Percentiles rank a stretch among this genome's conserved stretches.
These are phyloP conservation scores for Psammodynastes pulverulentus DNA, from an alignment of 2,113 vertebrate species.

Conservation along the genomic window DNA sequence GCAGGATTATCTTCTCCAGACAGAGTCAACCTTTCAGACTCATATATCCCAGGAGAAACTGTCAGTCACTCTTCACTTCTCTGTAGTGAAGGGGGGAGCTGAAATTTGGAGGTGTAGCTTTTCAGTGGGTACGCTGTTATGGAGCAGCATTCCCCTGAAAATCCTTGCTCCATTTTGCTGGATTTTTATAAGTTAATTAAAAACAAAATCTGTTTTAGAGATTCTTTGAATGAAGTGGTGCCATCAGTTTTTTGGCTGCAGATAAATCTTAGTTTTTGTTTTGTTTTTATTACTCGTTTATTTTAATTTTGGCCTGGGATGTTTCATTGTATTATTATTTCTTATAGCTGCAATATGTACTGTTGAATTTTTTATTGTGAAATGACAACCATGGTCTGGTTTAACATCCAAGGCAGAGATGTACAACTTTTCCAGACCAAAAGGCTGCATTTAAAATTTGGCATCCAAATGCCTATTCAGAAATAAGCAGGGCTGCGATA, in stretches of 20 bases:
- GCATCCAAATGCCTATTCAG: background rate
- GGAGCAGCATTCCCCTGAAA: background rate
- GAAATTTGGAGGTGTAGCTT: background rate
- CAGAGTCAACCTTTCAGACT: background rate
- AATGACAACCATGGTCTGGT: background rate
- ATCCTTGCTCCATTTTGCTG: background rate
- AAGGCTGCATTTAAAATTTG: background rate
- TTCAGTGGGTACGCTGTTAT: background rate
- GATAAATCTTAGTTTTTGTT: background rate
- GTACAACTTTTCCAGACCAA: background rate
- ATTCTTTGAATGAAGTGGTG: background rate
- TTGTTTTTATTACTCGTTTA: background rate
- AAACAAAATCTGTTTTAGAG: background rate
- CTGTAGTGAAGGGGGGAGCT: background rate
- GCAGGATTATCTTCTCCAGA: background rate
- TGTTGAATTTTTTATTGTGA: background rate
- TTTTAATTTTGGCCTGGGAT: background rate
- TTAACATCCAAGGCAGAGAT: background rate
- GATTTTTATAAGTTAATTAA: background rate
- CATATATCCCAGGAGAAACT: background rate
- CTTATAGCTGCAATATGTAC: background rate
- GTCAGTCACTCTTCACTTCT: background rate
- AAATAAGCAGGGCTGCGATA: background rate
- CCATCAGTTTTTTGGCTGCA: background rate
- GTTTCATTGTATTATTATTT: background rate